These are phyloP conservation scores for Lerista edwardsae DNA, from an alignment of 2,797 vertebrate species.

Conservation along the genomic window DNA sequence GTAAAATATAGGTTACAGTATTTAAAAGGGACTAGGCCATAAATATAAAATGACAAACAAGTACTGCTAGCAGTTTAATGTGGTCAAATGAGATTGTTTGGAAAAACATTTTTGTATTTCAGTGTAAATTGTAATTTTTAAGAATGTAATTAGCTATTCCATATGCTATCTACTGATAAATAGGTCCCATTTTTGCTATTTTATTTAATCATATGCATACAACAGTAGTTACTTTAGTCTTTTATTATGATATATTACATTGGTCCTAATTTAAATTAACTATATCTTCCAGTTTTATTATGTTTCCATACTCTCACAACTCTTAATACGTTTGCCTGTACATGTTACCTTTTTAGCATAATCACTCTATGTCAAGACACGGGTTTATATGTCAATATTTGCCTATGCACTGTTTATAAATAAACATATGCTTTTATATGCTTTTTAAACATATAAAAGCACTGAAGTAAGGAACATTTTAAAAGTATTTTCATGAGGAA, in stretches of 20 bases:
- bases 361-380: neutral
- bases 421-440: too few species aligned
- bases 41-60: neutral
- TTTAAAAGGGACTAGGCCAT: conserved; percentile 3
- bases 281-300: neutral
- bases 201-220: neutral
- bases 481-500: neutral
- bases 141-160: neutral
- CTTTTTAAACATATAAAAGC: neutral
- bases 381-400: neutral
- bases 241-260: conserved; percentile 11
- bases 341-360: too few species aligned
- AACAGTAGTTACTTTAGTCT: neutral
- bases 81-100: neutral
- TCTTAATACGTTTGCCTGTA: too few species aligned
- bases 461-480: neutral
- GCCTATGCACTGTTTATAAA: neutral
- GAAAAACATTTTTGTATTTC: neutral
- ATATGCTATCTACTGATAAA: neutral
- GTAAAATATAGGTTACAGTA: conserved; percentile 15
- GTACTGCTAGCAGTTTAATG: neutral
- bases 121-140: conserved; percentile 1
- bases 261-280: conserved; percentile 30
- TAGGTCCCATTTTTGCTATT: conserved; percentile 3
- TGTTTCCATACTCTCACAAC: too few species aligned